phyloP scores from a whole-genome alignment of 2,797 vertebrate genomes.

The Acridotheres tristis region DNA sequence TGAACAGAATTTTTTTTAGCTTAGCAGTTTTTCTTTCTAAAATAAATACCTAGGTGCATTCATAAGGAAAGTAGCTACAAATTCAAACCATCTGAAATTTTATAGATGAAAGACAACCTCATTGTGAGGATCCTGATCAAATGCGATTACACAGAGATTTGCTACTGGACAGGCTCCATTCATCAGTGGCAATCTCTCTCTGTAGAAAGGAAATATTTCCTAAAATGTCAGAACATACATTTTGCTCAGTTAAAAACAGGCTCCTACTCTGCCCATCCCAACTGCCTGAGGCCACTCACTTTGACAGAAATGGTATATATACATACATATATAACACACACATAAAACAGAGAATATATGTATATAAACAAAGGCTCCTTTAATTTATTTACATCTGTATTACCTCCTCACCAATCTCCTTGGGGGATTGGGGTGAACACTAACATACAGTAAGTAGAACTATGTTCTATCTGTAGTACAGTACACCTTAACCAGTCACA shows the following conservation, averaged over 20 bases:
- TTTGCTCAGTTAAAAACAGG: not conserved
- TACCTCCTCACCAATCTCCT: not conserved
- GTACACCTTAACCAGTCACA: not conserved
- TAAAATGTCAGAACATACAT: not conserved
- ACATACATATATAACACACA: not conserved
- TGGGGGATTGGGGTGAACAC: not conserved
- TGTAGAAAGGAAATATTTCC: not conserved
- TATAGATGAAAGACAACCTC: not conserved
- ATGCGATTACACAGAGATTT: not conserved
- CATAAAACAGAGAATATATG: not conserved
- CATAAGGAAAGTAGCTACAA: not conserved
- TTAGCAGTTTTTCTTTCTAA: not conserved
- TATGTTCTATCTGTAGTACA: accelerated
- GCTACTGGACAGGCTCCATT: not conserved
- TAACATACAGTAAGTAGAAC: not conserved
- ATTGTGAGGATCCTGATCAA: not conserved
- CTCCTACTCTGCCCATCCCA: not conserved
- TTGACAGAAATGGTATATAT: not conserved
- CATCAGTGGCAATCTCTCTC: not conserved
- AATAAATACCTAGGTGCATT: not conserved
- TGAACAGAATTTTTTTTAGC: not conserved
- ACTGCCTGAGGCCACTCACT: not conserved
- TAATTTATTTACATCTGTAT: not conserved
- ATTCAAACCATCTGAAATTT: not conserved
- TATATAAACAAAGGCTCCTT: not conserved